Percentiles rank a stretch among this genome's conserved stretches.
Evolutionary conservation across 2,113 vertebrate species (phyloP).

Genomic region (Dipodomys merriami): DNA sequence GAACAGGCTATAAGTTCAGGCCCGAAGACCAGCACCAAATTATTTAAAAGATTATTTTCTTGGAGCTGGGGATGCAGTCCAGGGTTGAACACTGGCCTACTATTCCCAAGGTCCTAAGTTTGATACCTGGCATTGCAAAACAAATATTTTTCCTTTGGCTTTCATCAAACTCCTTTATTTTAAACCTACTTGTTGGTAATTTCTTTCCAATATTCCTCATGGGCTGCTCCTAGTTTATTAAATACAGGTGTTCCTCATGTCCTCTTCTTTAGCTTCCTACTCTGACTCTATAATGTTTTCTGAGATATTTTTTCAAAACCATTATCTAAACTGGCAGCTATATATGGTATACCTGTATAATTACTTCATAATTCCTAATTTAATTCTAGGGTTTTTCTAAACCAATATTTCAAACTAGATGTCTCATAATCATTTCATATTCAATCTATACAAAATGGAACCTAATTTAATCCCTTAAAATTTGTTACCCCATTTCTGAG

Average conservation of each 20-base stretch:
- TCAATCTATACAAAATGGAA: background rate
- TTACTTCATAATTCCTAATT: background rate
- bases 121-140: background rate
- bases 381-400: background rate
- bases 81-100: background rate
- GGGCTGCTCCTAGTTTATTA: background rate
- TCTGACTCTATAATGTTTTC: background rate
- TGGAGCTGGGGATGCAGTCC: background rate
- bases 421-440: background rate
- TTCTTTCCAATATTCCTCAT: background rate
- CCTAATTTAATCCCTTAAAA: background rate
- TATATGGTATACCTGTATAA: background rate
- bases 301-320: slow-evolving; percentile 17
- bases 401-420: slow-evolving; percentile 13
- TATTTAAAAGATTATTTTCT: background rate
- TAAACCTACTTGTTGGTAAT: background rate
- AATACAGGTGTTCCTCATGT: background rate
- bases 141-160: background rate
- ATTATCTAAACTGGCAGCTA: background rate
- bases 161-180: background rate
- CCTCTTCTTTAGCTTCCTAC: background rate
- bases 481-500: background rate
- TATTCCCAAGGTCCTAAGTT: background rate
- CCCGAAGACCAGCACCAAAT: too few relatives aligned
- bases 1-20: too few relatives aligned